These are phyloP conservation scores for Isoperla grammatica DNA, from an alignment of 2,888 invertebrate genomes.

Conservation along the genomic window DNA sequence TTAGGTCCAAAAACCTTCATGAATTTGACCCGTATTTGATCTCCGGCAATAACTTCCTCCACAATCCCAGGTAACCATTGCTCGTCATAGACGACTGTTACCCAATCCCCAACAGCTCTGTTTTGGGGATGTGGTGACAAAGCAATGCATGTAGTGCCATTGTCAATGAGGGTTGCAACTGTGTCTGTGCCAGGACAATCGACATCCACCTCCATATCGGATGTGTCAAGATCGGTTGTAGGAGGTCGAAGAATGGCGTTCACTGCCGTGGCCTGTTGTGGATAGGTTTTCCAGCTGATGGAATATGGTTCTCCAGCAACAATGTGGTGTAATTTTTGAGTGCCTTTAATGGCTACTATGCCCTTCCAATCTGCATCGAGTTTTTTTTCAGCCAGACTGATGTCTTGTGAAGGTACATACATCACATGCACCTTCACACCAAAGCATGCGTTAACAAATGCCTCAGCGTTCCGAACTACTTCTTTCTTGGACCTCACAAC, in stretches of 20 bases:
- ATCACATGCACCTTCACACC: not conserved
- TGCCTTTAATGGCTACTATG: not conserved
- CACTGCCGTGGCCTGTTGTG: not conserved
- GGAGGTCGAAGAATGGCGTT: not conserved
- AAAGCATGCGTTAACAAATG: not conserved
- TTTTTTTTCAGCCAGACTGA: not conserved
- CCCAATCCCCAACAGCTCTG: slow-evolving; percentile 1
- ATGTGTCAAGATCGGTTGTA: too few relatives aligned
- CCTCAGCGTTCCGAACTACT: not conserved
- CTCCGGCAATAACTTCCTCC: not conserved
- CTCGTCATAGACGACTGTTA: not conserved
- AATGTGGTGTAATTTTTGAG: not conserved
- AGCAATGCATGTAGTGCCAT: too few relatives aligned
- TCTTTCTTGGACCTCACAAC: not conserved
- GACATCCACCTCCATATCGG: too few relatives aligned
- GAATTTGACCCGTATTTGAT: not conserved
- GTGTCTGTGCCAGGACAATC: too few relatives aligned
- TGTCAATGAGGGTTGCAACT: too few relatives aligned
- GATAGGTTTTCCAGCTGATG: not conserved
- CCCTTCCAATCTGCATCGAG: not conserved
- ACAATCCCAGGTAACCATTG: not conserved
- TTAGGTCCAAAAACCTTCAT: slow-evolving; percentile 7
- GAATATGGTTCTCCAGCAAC: not conserved
- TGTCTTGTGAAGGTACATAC: not conserved
- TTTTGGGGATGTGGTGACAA: too few relatives aligned